These are phyloP conservation scores for Acanthopagrus latus DNA, from an alignment of 2,797 vertebrate species.

Conservation along the genomic window DNA sequence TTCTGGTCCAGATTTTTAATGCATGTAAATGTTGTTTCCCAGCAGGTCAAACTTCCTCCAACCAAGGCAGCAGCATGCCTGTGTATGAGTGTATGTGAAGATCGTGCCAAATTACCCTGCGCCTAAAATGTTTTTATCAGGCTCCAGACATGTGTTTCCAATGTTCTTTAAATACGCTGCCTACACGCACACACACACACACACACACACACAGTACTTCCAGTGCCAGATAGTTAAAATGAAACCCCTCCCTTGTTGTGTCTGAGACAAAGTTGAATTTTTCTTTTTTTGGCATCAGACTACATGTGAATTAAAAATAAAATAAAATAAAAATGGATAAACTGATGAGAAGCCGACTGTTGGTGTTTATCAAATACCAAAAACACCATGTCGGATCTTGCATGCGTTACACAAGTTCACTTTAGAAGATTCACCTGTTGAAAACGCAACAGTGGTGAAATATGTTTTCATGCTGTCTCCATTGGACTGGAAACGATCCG, in stretches of 20 bases:
- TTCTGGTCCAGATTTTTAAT: slow-evolving; percentile 22
- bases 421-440: slow-evolving; percentile 7
- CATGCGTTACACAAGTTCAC: background rate
- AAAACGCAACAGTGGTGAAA: slow-evolving; percentile 7
- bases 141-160: slow-evolving; percentile 86
- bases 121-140: slow-evolving; percentile 81
- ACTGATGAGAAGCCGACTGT: background rate
- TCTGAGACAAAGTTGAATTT: slow-evolving; percentile 51
- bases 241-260: slow-evolving; percentile 67
- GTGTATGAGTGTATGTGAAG: slow-evolving; percentile 35
- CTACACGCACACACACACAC: slow-evolving; percentile 39
- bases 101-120: slow-evolving; percentile 74
- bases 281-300: slow-evolving; percentile 31
- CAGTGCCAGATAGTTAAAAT: slow-evolving; percentile 69
- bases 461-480: slow-evolving; percentile 3
- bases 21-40: slow-evolving; percentile 29
- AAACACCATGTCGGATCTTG: background rate
- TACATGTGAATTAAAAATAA: slow-evolving; percentile 14
- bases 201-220: slow-evolving; percentile 36
- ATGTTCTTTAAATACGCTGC: slow-evolving; percentile 82
- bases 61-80: slow-evolving; percentile 23
- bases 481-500: slow-evolving; percentile 1
- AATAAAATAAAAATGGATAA: background rate
- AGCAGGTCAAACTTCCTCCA: slow-evolving; percentile 48
- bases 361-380: slow-evolving; percentile 3